Evolutionary conservation across 2,113 vertebrate species (phyloP).

Genomic region (Corythornis madagascariensis): DNA sequence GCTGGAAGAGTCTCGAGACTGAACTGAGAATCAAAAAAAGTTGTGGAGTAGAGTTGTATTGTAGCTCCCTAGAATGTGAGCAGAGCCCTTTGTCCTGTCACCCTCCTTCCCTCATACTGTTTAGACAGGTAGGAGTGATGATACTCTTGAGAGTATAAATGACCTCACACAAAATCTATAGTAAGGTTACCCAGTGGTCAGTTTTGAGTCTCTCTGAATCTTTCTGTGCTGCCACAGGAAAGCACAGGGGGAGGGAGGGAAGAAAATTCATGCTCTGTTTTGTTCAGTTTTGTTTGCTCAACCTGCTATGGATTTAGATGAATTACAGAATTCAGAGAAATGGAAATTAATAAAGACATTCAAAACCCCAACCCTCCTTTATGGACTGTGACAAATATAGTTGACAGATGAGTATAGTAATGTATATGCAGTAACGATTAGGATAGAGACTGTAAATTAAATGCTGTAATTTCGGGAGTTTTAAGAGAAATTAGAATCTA

Average conservation of each 20-base stretch:
- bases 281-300: neutral
- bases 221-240: neutral
- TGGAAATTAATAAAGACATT: conserved; percentile 32
- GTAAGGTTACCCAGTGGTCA: neutral
- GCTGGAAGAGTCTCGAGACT: neutral
- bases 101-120: neutral
- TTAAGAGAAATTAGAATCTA: neutral
- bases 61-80: neutral
- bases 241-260: neutral
- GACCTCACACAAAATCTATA: neutral
- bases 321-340: conserved; percentile 1
- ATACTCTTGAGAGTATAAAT: neutral
- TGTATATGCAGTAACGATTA: neutral
- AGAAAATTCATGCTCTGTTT: neutral
- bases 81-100: neutral
- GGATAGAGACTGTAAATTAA: neutral
- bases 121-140: neutral
- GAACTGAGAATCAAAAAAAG: neutral
- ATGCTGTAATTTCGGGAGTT: neutral
- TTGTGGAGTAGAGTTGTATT: neutral
- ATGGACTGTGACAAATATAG: neutral
- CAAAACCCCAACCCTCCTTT: neutral
- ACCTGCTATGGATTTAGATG: neutral
- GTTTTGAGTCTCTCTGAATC: neutral
- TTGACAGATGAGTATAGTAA: conserved; percentile 24